These are phyloP conservation scores for Alfaro cultratus DNA, from an alignment of 2,797 vertebrate species.

Conservation along the genomic window DNA sequence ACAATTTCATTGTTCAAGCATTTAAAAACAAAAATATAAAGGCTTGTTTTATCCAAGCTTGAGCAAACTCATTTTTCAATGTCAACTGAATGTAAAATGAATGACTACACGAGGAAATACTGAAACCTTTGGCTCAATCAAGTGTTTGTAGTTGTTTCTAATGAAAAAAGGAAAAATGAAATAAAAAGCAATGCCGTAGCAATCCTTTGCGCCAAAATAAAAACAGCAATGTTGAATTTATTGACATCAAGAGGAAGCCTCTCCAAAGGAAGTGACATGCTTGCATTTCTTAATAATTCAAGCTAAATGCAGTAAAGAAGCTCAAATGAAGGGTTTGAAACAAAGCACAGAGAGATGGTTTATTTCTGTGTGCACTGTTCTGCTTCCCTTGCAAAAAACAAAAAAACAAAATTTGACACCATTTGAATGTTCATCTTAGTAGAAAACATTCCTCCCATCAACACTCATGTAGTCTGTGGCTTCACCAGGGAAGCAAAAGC, in stretches of 20 bases:
- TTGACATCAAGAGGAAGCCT: background rate
- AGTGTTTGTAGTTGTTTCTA: background rate
- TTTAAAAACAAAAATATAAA: background rate
- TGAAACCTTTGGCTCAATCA: background rate
- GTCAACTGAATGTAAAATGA: background rate
- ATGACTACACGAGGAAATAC: background rate
- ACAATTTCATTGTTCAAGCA: background rate
- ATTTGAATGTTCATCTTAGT: slow-evolving; percentile 41
- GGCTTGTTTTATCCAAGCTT: background rate
- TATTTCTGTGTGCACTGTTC: slow-evolving; percentile 29
- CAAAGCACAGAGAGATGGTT: background rate
- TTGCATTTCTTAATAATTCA: background rate
- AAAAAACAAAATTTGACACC: background rate
- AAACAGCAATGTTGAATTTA: background rate
- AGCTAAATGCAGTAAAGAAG: background rate
- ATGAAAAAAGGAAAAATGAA: background rate
- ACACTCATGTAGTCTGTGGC: slow-evolving; percentile 33
- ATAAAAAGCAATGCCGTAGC: background rate
- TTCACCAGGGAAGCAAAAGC: slow-evolving; percentile 40
- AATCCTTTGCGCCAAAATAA: background rate
- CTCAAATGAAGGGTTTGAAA: background rate
- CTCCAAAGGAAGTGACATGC: background rate
- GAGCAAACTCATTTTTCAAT: background rate
- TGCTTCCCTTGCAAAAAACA: slow-evolving; percentile 18
- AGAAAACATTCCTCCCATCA: slow-evolving; percentile 26